Conservation (phyloP, 2,888 invertebrate genomes). For the Trichogramma dendrolimi region DNA sequence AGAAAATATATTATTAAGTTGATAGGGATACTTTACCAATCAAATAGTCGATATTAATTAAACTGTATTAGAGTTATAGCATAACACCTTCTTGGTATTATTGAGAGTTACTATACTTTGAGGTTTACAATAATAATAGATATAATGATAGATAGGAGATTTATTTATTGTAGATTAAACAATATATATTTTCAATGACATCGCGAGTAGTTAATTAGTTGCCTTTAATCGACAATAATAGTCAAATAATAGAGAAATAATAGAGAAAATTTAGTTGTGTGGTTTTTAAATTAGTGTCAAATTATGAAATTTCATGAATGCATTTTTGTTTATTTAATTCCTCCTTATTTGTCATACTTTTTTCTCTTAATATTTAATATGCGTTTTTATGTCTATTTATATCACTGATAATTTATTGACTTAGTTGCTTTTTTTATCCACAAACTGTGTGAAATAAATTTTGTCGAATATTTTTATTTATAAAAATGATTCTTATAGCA, state of each 20-base stretch:
- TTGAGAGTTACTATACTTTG: constrained; percentile 46
- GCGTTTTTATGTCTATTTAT: constrained; percentile 12
- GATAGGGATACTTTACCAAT: constrained; percentile 35
- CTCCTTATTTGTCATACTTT: constrained; percentile 21
- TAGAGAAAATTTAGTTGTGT: constrained; percentile 52
- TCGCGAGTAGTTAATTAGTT: constrained; percentile 46
- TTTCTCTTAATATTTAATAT: constrained; percentile 21
- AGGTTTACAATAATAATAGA: constrained; percentile 48
- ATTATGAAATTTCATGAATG: constrained; percentile 54
- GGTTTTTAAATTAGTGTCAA: constrained; percentile 51
- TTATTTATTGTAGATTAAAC: constrained; percentile 50
- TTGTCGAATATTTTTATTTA: constrained; percentile 14
- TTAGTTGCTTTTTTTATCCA: constrained; percentile 44
- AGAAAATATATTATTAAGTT: background rate
- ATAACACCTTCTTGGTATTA: constrained; percentile 46
- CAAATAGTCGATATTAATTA: constrained; percentile 48
- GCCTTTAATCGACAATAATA: constrained; percentile 42
- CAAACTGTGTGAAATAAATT: constrained; percentile 7
- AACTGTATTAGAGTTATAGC: constrained; percentile 48
- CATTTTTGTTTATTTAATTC: constrained; percentile 36
- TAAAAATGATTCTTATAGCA: constrained; percentile 13
- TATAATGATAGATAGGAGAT: constrained; percentile 40
- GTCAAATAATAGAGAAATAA: constrained; percentile 47
- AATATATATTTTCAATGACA: constrained; percentile 33
- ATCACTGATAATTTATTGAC: constrained; percentile 33